phyloP scores from a whole-genome alignment of 2,113 vertebrate species.

The Puffinus mauretanicus region DNA sequence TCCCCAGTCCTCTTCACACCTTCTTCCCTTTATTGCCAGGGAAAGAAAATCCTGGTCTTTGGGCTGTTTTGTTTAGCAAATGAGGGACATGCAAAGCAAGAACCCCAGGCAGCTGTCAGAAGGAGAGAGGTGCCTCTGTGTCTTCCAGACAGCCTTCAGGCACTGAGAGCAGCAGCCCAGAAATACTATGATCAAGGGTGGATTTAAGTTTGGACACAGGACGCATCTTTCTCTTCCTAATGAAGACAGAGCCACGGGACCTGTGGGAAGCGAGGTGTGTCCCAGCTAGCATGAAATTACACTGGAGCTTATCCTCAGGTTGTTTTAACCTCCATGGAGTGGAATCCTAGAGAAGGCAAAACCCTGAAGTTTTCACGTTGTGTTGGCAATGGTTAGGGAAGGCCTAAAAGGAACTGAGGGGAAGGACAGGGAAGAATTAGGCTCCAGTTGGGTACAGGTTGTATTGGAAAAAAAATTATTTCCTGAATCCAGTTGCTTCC shows the following conservation, averaged over 20 bases:
- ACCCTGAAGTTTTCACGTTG: background rate
- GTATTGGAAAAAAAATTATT: background rate
- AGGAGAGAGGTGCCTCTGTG: background rate
- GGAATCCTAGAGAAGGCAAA: background rate
- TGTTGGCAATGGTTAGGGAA: background rate
- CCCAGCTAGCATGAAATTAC: background rate
- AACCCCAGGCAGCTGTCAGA: background rate
- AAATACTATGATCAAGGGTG: background rate
- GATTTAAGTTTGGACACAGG: background rate
- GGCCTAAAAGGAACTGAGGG: background rate
- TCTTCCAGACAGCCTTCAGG: slow-evolving; percentile 18
- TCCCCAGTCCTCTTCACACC: background rate
- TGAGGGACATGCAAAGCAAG: slow-evolving; percentile 81
- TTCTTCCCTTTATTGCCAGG: slow-evolving; percentile 3
- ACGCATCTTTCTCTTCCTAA: background rate
- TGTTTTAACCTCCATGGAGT: background rate
- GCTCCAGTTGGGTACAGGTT: background rate
- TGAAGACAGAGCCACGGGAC: background rate
- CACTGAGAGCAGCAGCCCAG: background rate
- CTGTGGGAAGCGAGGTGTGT: background rate
- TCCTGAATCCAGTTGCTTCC: background rate
- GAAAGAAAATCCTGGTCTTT: slow-evolving; percentile 41
- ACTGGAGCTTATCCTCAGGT: background rate
- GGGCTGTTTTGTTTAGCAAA: slow-evolving; percentile 87
- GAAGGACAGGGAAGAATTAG: background rate